These are phyloP conservation scores for Rhabdophis nuchalis DNA, from an alignment of 2,797 vertebrate species.

Conservation along the genomic window DNA sequence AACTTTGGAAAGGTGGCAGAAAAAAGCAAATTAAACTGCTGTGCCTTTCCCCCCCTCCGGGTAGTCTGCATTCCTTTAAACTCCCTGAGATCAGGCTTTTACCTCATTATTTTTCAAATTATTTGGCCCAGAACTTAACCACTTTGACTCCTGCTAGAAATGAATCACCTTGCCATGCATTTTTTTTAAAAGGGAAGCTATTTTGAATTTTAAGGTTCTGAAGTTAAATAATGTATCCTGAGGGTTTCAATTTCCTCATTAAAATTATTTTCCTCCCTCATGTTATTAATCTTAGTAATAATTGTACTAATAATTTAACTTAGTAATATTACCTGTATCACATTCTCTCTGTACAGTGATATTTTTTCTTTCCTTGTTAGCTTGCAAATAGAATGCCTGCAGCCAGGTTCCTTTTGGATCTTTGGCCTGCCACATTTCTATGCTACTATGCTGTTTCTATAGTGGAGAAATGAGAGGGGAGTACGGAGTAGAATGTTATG, in stretches of 20 bases:
- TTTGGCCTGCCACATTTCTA: no score
- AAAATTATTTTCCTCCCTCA: conserved; percentile 45
- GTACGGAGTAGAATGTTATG: no score
- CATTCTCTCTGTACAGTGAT: neutral
- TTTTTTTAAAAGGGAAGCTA: conserved; percentile 39
- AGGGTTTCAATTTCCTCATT: conserved; percentile 63
- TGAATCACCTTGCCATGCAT: conserved; percentile 51
- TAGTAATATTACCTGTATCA: neutral
- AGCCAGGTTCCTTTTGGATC: no score
- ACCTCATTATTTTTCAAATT: conserved; percentile 61
- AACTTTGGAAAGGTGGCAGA: conserved; percentile 75
- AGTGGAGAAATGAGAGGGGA: no score
- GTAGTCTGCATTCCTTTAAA: conserved; percentile 76
- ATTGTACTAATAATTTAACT: conserved; percentile 50
- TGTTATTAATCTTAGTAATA: conserved; percentile 46
- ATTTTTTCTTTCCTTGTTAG: neutral
- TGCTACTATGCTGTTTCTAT: no score
- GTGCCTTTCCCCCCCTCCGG: conserved; percentile 58
- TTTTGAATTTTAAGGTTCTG: conserved; percentile 56
- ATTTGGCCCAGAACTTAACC: conserved; percentile 64
- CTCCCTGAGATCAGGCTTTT: conserved; percentile 64
- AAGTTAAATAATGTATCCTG: conserved; percentile 58
- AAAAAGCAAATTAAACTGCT: conserved; percentile 69
- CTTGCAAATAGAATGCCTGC: neutral
- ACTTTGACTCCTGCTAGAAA: conserved; percentile 69